A percentile compares a stretch with the other conserved stretches of the same genome.
Evolutionary conservation across 64 coral and sea anemone species (phyloP).

Genomic region (Pocillopora verrucosa): DNA sequence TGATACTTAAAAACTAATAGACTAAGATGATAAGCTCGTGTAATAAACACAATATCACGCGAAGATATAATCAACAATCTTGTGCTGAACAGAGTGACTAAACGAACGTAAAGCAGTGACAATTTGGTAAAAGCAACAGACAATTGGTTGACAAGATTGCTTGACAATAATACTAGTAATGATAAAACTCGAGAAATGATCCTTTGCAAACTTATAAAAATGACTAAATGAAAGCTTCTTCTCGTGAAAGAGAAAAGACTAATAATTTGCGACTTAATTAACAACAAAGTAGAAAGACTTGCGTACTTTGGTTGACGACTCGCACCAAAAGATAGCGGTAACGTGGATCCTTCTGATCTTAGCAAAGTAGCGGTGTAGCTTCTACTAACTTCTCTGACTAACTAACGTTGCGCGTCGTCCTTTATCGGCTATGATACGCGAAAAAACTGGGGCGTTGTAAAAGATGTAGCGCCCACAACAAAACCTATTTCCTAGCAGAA

Average conservation of each 20-base stretch:
- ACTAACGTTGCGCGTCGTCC: neutral
- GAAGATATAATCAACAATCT: conserved; percentile 1
- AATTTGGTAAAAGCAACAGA: neutral
- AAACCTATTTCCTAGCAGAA: conserved; percentile 4
- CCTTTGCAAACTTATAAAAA: conserved; percentile 8
- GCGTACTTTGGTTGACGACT: neutral
- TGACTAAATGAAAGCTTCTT: conserved; percentile 5
- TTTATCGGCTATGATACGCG: neutral
- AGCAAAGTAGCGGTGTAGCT: neutral
- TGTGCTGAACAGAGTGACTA: conserved; percentile 1
- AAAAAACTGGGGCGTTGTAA: neutral
- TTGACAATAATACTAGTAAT: conserved; percentile 6
- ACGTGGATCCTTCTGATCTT: conserved; percentile 2
- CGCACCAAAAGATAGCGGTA: conserved; percentile 5
- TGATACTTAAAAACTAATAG: conserved; percentile 1
- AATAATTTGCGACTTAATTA: conserved; percentile 15
- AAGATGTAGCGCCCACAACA: conserved; percentile 6
- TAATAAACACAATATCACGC: conserved; percentile 2
- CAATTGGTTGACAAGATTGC: conserved; percentile 6
- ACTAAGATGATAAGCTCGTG: neutral
- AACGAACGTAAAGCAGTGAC: too few species aligned
- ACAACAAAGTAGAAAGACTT: conserved; percentile 10
- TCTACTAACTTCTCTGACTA: conserved; percentile 12
- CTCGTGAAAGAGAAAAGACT: conserved; percentile 5
- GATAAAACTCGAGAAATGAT: conserved; percentile 1